These are phyloP conservation scores for Stegodyphus mimosarum DNA, from an alignment of 1,140 invertebrate species.

Conservation along the genomic window DNA sequence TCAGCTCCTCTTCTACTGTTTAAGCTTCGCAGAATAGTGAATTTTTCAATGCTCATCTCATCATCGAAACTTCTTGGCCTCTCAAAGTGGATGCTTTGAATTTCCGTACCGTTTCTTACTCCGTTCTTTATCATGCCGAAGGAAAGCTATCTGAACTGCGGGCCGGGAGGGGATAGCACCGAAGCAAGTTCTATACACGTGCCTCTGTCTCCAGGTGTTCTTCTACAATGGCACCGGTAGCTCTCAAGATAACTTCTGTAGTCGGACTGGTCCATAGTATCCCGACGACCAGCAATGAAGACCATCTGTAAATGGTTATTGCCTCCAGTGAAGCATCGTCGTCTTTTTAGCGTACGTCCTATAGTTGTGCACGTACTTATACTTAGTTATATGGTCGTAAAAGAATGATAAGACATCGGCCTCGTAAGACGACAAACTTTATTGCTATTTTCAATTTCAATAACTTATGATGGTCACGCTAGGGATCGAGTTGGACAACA, in stretches of 20 bases:
- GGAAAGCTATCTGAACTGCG: not conserved
- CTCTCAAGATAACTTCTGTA: not conserved
- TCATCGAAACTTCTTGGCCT: not conserved
- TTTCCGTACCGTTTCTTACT: not conserved
- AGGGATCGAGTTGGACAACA: slow-evolving; percentile 19
- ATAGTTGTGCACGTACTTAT: slow-evolving; percentile 45
- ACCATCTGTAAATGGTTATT: slow-evolving; percentile 50
- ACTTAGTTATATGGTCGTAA: slow-evolving; percentile 10
- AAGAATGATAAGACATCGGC: slow-evolving; percentile 39
- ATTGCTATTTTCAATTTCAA: slow-evolving; percentile 6
- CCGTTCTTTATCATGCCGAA: slow-evolving; percentile 22
- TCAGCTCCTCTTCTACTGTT: not conserved
- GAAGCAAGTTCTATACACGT: slow-evolving; percentile 4
- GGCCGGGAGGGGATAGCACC: not conserved
- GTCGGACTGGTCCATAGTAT: slow-evolving; percentile 1
- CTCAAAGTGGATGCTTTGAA: not conserved
- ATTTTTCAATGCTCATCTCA: not conserved
- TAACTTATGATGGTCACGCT: slow-evolving; percentile 30
- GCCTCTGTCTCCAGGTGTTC: slow-evolving; percentile 28
- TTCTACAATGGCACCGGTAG: slow-evolving; percentile 50
- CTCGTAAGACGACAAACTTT: slow-evolving; percentile 26
- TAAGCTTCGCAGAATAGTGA: not conserved
- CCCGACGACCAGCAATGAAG: slow-evolving; percentile 25
- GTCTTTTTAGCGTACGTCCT: slow-evolving; percentile 48
- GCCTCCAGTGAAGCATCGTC: slow-evolving; percentile 53